These are phyloP conservation scores for Cerceris rybyensis DNA, from an alignment of 2,888 invertebrate species.

Conservation along the genomic window DNA sequence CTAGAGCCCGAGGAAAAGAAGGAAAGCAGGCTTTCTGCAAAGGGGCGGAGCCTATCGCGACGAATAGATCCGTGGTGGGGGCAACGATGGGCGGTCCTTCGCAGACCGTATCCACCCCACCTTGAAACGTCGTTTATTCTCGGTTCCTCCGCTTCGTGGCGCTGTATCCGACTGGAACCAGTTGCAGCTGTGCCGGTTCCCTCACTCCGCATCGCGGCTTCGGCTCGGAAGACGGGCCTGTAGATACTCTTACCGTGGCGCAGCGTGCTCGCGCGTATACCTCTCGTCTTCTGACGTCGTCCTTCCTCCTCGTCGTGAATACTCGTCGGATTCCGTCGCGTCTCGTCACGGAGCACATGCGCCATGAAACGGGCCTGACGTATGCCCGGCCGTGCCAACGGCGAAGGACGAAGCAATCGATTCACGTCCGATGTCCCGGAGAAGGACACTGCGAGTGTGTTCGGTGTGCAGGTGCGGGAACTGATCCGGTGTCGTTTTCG, in stretches of 20 bases:
- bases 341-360: slow-evolving; percentile 52
- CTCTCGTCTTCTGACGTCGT: slow-evolving; percentile 29
- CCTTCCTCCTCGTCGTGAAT: slow-evolving; percentile 17
- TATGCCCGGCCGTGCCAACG: slow-evolving; percentile 31
- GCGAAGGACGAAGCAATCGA: slow-evolving; percentile 34
- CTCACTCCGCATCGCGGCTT: slow-evolving; percentile 80
- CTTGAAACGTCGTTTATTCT: slow-evolving; percentile 49
- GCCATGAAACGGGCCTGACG: slow-evolving; percentile 44
- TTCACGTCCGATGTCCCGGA: not conserved
- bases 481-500: not conserved
- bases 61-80: slow-evolving; percentile 8
- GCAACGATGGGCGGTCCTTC: slow-evolving; percentile 65
- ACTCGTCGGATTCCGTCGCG: slow-evolving; percentile 21
- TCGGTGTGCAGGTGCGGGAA: not conserved
- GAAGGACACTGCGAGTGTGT: not conserved
- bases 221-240: slow-evolving; percentile 67
- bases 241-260: slow-evolving; percentile 53
- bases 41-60: slow-evolving; percentile 58
- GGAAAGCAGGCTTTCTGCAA: slow-evolving; percentile 32
- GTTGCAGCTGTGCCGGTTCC: slow-evolving; percentile 71
- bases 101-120: slow-evolving; percentile 51
- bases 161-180: slow-evolving; percentile 60
- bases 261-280: slow-evolving; percentile 59
- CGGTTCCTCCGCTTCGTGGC: slow-evolving; percentile 61
- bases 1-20: slow-evolving; percentile 13